These are phyloP conservation scores for Calameuta filiformis DNA, from an alignment of 2,888 invertebrate genomes.

Conservation along the genomic window DNA sequence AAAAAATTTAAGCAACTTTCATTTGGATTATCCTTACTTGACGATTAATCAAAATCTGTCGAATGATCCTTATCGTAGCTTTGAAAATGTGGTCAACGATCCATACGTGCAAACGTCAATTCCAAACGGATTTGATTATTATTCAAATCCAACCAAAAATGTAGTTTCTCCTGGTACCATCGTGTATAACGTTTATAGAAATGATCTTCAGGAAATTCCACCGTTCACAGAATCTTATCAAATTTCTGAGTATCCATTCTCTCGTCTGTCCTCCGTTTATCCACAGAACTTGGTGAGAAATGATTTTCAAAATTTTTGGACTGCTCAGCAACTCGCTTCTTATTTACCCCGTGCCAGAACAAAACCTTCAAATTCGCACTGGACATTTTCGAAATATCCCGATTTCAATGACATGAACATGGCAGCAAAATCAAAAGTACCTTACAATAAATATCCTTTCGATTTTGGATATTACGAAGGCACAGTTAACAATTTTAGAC, in stretches of 20 bases:
- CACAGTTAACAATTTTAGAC: not conserved
- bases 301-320: not conserved
- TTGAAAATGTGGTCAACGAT: not conserved
- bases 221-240: not conserved
- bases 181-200: not conserved
- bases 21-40: not conserved
- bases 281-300: not conserved
- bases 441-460: not conserved
- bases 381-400: not conserved
- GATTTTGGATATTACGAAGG: not conserved
- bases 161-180: not conserved
- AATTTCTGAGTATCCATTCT: not conserved
- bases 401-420: not conserved
- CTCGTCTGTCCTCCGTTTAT: not conserved
- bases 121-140: not conserved
- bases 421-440: not conserved
- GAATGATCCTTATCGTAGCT: not conserved
- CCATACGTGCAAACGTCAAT: not conserved
- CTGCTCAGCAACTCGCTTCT: not conserved
- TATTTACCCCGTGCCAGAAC: not conserved
- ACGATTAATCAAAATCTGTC: not conserved
- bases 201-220: not conserved
- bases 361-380: not conserved
- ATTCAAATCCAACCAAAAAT: not conserved
- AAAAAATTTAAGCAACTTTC: not conserved